Base-by-base conservation (phyloP, 2,797 vertebrate genomes). In the Otolemur crassicaudatus region DNA sequence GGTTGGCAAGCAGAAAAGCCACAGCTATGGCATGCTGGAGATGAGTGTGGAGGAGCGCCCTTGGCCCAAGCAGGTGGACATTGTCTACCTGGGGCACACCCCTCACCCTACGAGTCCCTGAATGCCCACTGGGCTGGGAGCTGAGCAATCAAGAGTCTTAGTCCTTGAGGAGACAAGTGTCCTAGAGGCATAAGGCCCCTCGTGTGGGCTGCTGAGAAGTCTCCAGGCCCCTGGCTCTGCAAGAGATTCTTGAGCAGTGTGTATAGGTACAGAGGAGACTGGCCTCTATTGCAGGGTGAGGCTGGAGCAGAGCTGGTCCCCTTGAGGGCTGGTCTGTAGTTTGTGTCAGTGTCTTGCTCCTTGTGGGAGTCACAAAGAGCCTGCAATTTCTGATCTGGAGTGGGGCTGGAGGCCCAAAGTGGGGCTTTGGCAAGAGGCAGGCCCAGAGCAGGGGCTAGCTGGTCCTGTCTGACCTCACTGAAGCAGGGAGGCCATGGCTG, bases 391-490 rank as follows among this genome's bases (percentile, higher is more conserved):
- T 61, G 46, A 31, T 31, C n/a, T 29, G 4, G 0, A 8, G 5
- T 23, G 20, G 25, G 27, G 61, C 23, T 40, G 6, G 8, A 14
- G 40, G 63, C 20, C 27, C 29, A 5, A 5, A 2, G 19, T 46
- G 17, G 37, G 25, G 80, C 25, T 53, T 23, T 56, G 34, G 43
- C 12, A 23, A 61, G 22, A 72, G 67, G 22, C 31, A 82, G 56
- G 16, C 40, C 90, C n/a, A 31, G 31, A 23, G 40, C n/a, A 17
- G 31, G 6, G 0, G 4, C 1, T 5, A 2, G 11, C 1, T 5
- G 1, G 7, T 9, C 31, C 34, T 40, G n/a, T 23, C 56, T 10
- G 27, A 31, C 34, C 20, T 69, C 27, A 25, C 34, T 53, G 56
- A 80, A 46, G 29, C 65, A 81, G 31, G 40, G 49, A 34, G 27